Conservation (phyloP, 2,888 invertebrate species). For the Thymelicus lineola region DNA sequence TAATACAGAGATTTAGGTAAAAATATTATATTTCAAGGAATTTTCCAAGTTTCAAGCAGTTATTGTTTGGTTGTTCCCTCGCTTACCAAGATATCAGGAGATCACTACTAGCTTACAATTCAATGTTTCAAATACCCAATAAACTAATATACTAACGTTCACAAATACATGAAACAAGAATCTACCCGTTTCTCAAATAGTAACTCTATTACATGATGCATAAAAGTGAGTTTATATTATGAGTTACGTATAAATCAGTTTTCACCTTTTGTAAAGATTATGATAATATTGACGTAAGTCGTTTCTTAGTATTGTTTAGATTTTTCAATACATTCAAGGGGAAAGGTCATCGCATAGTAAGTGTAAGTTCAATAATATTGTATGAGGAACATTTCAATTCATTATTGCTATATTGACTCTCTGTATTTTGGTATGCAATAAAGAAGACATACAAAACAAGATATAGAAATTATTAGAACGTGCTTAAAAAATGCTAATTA, state of each 20-base stretch:
- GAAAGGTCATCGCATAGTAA: neutral
- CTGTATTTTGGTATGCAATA: neutral
- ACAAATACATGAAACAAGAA: no score
- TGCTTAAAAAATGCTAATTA: no score
- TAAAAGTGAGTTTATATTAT: neutral
- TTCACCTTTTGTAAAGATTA: constrained; percentile 7
- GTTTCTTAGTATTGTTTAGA: constrained; percentile 4
- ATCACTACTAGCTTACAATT: neutral
- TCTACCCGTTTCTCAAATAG: neutral
- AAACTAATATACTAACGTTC: no score
- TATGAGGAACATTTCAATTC: neutral
- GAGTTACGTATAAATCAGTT: neutral
- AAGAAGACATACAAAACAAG: no score
- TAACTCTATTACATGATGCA: neutral
- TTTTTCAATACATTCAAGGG: constrained; percentile 12
- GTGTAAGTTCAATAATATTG: neutral
- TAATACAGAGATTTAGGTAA: no score
- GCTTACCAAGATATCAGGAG: neutral
- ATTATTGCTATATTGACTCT: no score
- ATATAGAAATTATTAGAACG: no score
- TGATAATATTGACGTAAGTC: constrained; percentile 13
- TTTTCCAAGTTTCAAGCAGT: no score
- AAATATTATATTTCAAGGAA: no score
- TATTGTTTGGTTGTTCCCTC: neutral
- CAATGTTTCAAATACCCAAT: neutral